A percentile compares a stretch with the other conserved stretches of the same genome.
These are phyloP conservation scores for Dipodomys stephensi DNA, from an alignment of 2,113 vertebrate genomes.

Conservation along the genomic window DNA sequence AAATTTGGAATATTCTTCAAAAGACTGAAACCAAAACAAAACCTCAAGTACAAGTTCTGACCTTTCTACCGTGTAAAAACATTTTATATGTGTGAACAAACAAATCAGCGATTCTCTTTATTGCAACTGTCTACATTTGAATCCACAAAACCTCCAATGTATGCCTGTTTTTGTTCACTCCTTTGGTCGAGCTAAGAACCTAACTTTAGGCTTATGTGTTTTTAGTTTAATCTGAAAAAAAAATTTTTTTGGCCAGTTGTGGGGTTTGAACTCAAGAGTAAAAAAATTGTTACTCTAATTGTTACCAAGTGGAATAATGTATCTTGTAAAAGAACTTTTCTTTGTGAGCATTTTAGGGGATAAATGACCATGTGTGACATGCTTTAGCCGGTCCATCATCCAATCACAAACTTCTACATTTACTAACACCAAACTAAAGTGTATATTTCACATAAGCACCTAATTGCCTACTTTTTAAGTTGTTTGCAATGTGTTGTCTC, in stretches of 20 bases:
- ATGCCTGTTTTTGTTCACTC: background rate
- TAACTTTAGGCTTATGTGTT: background rate
- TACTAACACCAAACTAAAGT: background rate
- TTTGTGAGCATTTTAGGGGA: background rate
- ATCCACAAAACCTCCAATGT: background rate
- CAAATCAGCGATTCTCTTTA: background rate
- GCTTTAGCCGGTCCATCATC: background rate
- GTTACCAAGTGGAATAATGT: background rate
- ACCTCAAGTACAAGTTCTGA: background rate
- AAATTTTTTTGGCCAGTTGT: too few species aligned
- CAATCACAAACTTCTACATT: slow-evolving; percentile 17
- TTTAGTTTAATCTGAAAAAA: background rate
- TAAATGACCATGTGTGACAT: background rate
- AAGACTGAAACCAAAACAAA: background rate
- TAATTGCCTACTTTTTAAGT: background rate
- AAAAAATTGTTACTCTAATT: background rate
- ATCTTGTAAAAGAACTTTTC: slow-evolving; percentile 7
- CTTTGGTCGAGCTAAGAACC: background rate
- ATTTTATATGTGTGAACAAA: background rate
- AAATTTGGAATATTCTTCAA: background rate
- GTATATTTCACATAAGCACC: background rate
- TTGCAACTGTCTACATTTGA: background rate
- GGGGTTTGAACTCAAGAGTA: background rate
- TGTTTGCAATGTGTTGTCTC: background rate
- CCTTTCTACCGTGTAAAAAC: background rate